Conservation (phyloP, 1,140 invertebrate species). For the Formica selysi region DNA sequence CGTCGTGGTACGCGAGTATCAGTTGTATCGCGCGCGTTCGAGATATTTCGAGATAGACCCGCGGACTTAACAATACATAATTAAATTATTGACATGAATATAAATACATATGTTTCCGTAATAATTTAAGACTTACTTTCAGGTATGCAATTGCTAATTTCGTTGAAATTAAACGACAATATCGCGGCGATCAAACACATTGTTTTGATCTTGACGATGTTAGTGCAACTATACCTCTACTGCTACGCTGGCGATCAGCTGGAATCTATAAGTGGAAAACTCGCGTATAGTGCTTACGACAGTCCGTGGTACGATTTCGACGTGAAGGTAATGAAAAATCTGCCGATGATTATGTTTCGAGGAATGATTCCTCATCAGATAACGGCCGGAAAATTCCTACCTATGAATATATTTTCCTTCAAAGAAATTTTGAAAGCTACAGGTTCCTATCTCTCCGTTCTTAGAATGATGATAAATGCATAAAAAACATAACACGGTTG, state of each 20-base stretch:
- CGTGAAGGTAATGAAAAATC: constrained; percentile 33
- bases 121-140: constrained; percentile 32
- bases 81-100: background rate
- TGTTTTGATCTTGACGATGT: constrained; percentile 60
- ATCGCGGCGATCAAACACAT: constrained; percentile 46
- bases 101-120: background rate
- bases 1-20: too few relatives aligned
- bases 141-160: constrained; percentile 66
- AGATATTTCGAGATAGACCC: too few relatives aligned
- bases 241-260: constrained; percentile 63
- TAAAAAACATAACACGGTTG: constrained; percentile 18
- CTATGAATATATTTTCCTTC: constrained; percentile 65
- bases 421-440: constrained; percentile 69
- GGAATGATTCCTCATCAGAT: constrained; percentile 43
- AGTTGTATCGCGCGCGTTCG: too few relatives aligned
- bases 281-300: constrained; percentile 44
- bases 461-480: constrained; percentile 53
- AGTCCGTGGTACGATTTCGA: constrained; percentile 60
- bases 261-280: constrained; percentile 34
- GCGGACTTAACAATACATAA: too few relatives aligned
- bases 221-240: constrained; percentile 67
- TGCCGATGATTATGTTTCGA: constrained; percentile 57
- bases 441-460: constrained; percentile 63
- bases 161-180: constrained; percentile 37
- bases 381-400: constrained; percentile 69